Evolutionary conservation across 2,797 vertebrate genomes (phyloP), one percentile per base, ranked within the genome.

Genomic region (Girardinus metallicus): DNA sequence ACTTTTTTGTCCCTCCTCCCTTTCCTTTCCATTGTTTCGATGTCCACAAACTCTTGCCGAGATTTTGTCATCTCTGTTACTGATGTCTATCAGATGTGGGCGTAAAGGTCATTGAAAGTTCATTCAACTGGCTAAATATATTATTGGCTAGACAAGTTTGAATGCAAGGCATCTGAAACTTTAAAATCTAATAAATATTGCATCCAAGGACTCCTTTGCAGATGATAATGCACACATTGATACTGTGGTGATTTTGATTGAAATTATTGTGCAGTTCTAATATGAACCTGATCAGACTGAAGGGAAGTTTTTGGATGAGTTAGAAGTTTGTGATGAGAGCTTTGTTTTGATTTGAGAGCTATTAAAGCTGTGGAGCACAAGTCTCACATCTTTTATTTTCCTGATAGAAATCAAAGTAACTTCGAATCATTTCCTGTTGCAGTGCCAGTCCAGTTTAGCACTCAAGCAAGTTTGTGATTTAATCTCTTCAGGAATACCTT

Each of bases 391-490:
- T 86, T 89, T 88, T 31, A 83, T 87, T 78, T 83, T 57, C 16
- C 74, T 34, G 23, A 26, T 21, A 88, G 86, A 92, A 77, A 90
- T 87, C 85, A 83, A 36, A 68, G 78, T 60, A 77, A 74, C 83
- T 78, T 51, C 89, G 87, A 3, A 87, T 86, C 89, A 81, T 90
- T 93, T 93, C 89, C 91, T 92, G 84, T 88, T 75, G 31, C 66
- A 78, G 36, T 75, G 4, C 31, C 47, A 46, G 43, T 66, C 26
- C 75, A 74, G 72, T 80, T 73, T 78, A 80, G 60, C 29, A 86
- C 82, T 83, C 51, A 39, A 76, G 77, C 72, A 6, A 29, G 62
- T 77, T 62, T 62, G 29, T 34, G 29, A 31, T 62, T 13, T 29
- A 55, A 26, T 55, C 26, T 55, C 23, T 55, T 60, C 13, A 60